Percentiles rank a stretch among this genome's conserved stretches.
phyloP scores from a whole-genome alignment of 2,888 invertebrate species.

The Drosophila acutilabella region DNA sequence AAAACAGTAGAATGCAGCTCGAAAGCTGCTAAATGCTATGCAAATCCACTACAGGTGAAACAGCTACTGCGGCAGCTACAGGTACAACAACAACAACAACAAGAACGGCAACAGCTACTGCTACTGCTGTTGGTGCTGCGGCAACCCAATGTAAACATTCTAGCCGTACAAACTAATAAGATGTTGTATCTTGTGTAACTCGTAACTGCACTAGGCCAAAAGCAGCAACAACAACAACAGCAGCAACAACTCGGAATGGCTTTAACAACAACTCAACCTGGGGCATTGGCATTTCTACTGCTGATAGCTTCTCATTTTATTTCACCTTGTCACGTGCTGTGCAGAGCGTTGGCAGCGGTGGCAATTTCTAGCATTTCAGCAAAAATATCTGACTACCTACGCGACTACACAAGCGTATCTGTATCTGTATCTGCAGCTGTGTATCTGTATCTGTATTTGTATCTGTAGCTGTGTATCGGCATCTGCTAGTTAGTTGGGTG shows the following conservation, averaged over 20 bases:
- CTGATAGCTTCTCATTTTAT: conserved; percentile 80
- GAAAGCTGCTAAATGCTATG: conserved; percentile 55
- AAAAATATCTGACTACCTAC: conserved; percentile 77
- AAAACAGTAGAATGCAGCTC: conserved; percentile 47
- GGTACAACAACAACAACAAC: not conserved
- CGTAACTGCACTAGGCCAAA: conserved; percentile 25
- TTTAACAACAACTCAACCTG: conserved; percentile 40
- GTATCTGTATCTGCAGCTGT: conserved; percentile 16
- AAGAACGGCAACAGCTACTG: conserved; percentile 1
- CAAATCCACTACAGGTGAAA: conserved; percentile 54
- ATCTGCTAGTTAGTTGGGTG: conserved; percentile 18
- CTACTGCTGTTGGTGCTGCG: conserved; percentile 17
- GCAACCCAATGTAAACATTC: conserved; percentile 50
- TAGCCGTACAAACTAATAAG: conserved; percentile 73
- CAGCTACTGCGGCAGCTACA: conserved; percentile 11
- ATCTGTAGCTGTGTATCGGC: conserved; percentile 17
- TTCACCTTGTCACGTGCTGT: conserved; percentile 78
- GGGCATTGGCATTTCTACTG: conserved; percentile 39
- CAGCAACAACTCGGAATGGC: conserved; percentile 8
- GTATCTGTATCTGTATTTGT: conserved; percentile 19
- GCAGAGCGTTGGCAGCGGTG: conserved; percentile 67
- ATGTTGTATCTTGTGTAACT: conserved; percentile 68
- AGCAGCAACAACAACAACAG: conserved; percentile 23
- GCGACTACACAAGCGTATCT: conserved; percentile 35
- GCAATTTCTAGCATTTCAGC: conserved; percentile 80